Percentiles rank a stretch among this genome's conserved stretches.
Conservation (phyloP, 2,888 invertebrate species). For the Acanthopleura granulata region DNA sequence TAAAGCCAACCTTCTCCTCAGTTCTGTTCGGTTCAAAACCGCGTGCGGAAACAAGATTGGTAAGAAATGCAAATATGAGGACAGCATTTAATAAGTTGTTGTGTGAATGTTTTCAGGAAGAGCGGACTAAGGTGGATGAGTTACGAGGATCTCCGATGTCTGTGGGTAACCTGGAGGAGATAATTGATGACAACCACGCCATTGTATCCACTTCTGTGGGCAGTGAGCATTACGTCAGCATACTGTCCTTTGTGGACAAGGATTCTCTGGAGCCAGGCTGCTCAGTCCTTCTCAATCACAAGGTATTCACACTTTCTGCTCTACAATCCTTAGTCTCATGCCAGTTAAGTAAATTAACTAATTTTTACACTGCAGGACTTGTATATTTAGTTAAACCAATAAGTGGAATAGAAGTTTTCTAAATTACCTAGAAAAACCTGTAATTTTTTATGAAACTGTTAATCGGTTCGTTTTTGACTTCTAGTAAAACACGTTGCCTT, state of each 20-base stretch:
- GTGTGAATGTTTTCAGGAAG: constrained; percentile 76
- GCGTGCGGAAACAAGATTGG: too few relatives aligned
- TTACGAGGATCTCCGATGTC: constrained; percentile 99
- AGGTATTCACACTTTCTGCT: constrained; percentile 75
- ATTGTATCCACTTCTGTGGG: constrained; percentile 99
- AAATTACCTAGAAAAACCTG: too few relatives aligned
- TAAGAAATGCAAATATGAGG: too few relatives aligned
- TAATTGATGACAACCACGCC: constrained; percentile 99
- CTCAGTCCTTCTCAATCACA: constrained; percentile 97
- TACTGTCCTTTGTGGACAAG: constrained; percentile 99
- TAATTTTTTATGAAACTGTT: too few relatives aligned
- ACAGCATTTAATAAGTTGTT: too few relatives aligned
- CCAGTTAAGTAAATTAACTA: not conserved
- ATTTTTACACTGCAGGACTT: too few relatives aligned
- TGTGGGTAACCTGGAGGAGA: constrained; percentile 98
- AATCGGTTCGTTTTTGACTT: too few relatives aligned
- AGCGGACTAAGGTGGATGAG: constrained; percentile 98
- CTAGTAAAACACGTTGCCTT: too few relatives aligned
- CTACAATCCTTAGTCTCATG: not conserved
- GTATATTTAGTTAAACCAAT: too few relatives aligned
- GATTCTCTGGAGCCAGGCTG: constrained; percentile 99
- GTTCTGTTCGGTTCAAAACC: too few relatives aligned
- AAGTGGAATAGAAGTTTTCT: too few relatives aligned
- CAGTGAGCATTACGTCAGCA: constrained; percentile 99
- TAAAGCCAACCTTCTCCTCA: too few relatives aligned